A percentile compares a stretch with the other conserved stretches of the same genome.
Evolutionary conservation across 2,113 vertebrate genomes (phyloP).

Genomic region (Malurus cyaneus): DNA sequence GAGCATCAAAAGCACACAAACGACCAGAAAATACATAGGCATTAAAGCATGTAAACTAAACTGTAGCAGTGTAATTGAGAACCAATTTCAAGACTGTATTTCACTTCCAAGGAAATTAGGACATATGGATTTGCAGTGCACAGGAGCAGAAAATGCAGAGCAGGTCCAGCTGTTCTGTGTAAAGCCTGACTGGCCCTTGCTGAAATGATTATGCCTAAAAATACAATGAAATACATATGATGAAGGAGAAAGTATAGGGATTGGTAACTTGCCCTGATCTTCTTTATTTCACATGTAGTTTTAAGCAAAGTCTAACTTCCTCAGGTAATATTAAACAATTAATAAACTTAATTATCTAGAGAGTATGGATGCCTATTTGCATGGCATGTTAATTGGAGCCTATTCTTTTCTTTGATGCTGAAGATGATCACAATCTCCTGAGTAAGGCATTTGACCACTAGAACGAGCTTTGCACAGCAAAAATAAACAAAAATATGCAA

Average conservation of each 20-base stretch:
- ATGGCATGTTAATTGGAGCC: background rate
- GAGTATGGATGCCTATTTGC: background rate
- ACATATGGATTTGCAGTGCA: background rate
- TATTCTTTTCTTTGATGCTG: background rate
- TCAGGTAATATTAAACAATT: background rate
- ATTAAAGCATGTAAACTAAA: background rate
- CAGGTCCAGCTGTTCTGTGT: background rate
- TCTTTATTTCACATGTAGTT: background rate
- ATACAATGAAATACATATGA: background rate
- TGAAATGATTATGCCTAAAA: background rate
- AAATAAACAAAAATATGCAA: background rate
- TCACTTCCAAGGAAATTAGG: background rate
- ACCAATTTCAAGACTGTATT: background rate
- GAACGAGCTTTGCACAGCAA: background rate
- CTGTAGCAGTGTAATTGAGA: background rate
- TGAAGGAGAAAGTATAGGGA: background rate
- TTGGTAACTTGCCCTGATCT: background rate
- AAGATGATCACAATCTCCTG: background rate
- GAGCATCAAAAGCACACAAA: background rate
- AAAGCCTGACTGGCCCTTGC: background rate
- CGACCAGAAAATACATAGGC: background rate
- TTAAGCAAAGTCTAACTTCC: background rate
- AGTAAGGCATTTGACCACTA: background rate
- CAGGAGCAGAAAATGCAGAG: background rate
- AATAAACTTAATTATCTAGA: background rate